Evolutionary conservation across 92 coral and sea anemone genomes (phyloP), one percentile per base, ranked within the genome.

Genomic region (Palythoa grandis): DNA sequence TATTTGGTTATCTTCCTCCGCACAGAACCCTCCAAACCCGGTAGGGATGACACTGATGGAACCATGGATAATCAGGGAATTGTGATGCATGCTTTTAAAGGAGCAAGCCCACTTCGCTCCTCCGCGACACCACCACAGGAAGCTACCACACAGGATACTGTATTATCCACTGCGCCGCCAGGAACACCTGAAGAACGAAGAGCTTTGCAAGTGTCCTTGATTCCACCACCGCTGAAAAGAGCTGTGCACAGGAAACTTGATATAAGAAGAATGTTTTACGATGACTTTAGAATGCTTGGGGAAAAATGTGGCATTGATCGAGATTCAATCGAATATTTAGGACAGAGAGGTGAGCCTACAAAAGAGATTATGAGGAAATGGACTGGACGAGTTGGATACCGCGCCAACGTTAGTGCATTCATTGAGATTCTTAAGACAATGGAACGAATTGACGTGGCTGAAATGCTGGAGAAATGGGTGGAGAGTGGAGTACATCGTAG

Each of bases 201-300:
- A 77, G 20, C 14, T 53, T 11, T 77, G 69, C 54, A 2, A 54
- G 20, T 77, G 15, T 3, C 82, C 17, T 23, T 24, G 16, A 12
- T 77, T 77, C 82, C 82, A 77, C 0, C 23, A 6, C 6, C 5
- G 3, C 0, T 52, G 8, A 14, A 52, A 24, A 23, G 15, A 1
- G 23, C 20, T 8, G 37, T 76, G 20, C 53, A 66, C 58, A 14
- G 22, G 68, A 76, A 4, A 29, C 82, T 76, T 23, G 82, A 76
- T 35, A 39, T 22, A 29, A 52, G 82, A 76, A 54, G 82, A 76
- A 23, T 68, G 11, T 14, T 29, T 11, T 83, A 2, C 20, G 80
- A 52, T 76, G 91, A 88, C 84, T 88, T 76, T 11, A 86, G 91
- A 68, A 11, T 83, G 88, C 83, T 88, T 20, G 88, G 84, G 7